phyloP scores from a whole-genome alignment of 2,888 invertebrate species.

The Drosophila birchii region DNA sequence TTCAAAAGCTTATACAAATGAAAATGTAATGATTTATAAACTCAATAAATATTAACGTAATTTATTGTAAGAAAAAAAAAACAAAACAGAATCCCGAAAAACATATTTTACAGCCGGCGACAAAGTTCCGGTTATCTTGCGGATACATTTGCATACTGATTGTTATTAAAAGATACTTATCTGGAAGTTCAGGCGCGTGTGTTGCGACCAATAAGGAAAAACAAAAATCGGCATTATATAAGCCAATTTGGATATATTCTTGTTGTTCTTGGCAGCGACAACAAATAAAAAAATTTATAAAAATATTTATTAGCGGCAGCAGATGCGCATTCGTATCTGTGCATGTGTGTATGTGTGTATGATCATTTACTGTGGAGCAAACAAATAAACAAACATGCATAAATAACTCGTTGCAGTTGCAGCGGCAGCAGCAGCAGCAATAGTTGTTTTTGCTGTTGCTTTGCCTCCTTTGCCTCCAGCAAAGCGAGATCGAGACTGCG shows the following conservation, averaged over 20 bases:
- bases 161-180: slow-evolving; percentile 25
- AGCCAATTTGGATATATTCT: slow-evolving; percentile 60
- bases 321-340: slow-evolving; percentile 38
- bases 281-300: slow-evolving; percentile 14
- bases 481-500: slow-evolving; percentile 42
- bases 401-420: slow-evolving; percentile 80
- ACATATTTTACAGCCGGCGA: slow-evolving; percentile 20
- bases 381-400: slow-evolving; percentile 80
- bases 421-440: slow-evolving; percentile 49
- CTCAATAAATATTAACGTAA: background rate
- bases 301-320: slow-evolving; percentile 51
- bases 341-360: slow-evolving; percentile 60
- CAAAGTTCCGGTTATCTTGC: slow-evolving; percentile 22
- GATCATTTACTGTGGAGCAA: slow-evolving; percentile 81
- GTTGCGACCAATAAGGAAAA: slow-evolving; percentile 24
- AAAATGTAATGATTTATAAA: background rate
- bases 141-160: slow-evolving; percentile 32
- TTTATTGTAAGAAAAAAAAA: background rate
- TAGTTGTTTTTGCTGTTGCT: slow-evolving; percentile 42
- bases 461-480: slow-evolving; percentile 72
- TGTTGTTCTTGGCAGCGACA: slow-evolving; percentile 45
- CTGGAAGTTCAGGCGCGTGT: slow-evolving; percentile 33
- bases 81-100: background rate
- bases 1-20: background rate
- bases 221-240: slow-evolving; percentile 44